These are phyloP conservation scores for Chelidonichthys spinosus DNA, from an alignment of 2,797 vertebrate genomes.

Conservation along the genomic window DNA sequence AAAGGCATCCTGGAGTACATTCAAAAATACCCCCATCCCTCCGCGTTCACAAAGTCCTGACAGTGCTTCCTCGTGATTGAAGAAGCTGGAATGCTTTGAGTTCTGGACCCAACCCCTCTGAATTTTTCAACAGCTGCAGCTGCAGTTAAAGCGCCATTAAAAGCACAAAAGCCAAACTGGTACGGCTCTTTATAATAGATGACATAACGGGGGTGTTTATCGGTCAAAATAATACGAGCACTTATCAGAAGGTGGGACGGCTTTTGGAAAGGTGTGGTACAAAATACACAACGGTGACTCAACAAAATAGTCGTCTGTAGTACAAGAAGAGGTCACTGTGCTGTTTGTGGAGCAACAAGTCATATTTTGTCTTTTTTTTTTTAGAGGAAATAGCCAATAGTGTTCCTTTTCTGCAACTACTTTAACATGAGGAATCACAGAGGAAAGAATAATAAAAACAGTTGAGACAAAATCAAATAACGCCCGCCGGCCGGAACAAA, in stretches of 20 bases:
- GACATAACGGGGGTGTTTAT: constrained; percentile 79
- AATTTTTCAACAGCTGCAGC: constrained; percentile 77
- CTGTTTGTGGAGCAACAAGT: not conserved
- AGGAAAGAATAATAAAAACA: not conserved
- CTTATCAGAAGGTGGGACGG: constrained; percentile 18
- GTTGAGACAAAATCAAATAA: too few relatives aligned
- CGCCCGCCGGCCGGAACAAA: too few relatives aligned
- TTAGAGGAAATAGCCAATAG: not conserved
- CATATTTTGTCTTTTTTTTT: not conserved
- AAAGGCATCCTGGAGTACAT: constrained; percentile 67
- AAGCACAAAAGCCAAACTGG: constrained; percentile 58
- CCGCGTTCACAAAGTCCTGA: constrained; percentile 55
- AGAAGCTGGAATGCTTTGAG: constrained; percentile 60
- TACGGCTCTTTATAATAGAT: constrained; percentile 75
- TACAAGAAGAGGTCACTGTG: not conserved
- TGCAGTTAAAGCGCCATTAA: constrained; percentile 75
- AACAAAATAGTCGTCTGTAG: constrained; percentile 50
- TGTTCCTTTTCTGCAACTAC: not conserved
- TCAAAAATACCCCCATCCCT: constrained; percentile 67
- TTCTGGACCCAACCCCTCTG: constrained; percentile 65
- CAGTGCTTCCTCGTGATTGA: constrained; percentile 72
- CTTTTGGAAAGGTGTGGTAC: constrained; percentile 7
- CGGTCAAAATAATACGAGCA: constrained; percentile 39
- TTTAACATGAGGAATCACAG: not conserved
- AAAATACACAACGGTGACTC: constrained; percentile 32